A percentile compares a stretch with the other conserved stretches of the same genome.
Conservation (phyloP, 1,140 invertebrate species). For the Bicyclus anynana region DNA sequence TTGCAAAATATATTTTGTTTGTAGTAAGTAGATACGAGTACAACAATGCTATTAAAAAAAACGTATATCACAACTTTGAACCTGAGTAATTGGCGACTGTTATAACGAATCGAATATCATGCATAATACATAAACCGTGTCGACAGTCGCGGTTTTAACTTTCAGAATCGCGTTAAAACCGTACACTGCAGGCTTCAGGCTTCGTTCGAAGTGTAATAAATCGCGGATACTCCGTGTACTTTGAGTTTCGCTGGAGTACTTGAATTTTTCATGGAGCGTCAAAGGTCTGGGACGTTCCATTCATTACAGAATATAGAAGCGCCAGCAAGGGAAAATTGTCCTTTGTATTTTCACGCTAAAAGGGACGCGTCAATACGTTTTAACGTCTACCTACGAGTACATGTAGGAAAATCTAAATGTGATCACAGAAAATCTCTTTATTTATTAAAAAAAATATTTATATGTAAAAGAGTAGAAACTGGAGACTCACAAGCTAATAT, state of each 20-base stretch:
- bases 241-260: constrained; percentile 39
- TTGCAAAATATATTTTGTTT: no score
- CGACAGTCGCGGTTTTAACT: constrained; percentile 14
- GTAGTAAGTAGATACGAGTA: no score
- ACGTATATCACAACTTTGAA: neutral
- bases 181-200: constrained; percentile 7
- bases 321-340: constrained; percentile 15
- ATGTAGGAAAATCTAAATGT: neutral
- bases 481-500: no score
- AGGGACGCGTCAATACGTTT: neutral
- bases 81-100: constrained; percentile 6
- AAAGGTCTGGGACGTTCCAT: constrained; percentile 32
- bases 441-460: no score
- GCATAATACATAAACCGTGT: constrained; percentile 24
- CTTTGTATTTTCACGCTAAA: constrained; percentile 11
- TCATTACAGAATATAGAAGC: constrained; percentile 8
- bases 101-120: constrained; percentile 15
- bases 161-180: constrained; percentile 16
- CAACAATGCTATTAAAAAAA: neutral
- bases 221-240: constrained; percentile 17
- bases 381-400: neutral
- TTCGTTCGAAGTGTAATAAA: constrained; percentile 19
- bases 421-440: neutral
- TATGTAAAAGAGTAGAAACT: no score
- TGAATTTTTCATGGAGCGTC: constrained; percentile 64